Base-by-base conservation (phyloP, 2,888 invertebrate genomes). In the Leptura quadrifasciata region DNA sequence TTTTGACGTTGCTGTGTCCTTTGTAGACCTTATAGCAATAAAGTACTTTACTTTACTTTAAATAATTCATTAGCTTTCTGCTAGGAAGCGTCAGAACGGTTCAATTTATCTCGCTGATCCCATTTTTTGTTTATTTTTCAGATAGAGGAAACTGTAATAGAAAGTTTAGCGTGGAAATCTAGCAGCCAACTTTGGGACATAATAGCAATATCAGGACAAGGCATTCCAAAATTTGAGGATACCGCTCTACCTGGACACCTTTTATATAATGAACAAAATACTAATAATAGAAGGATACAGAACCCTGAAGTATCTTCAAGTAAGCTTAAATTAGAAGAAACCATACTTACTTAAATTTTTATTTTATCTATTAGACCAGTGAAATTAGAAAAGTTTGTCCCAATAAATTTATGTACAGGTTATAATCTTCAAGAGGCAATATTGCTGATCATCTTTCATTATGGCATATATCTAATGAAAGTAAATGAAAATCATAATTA, bases 131-230 rank as follows among this genome's bases (percentile, higher is more conserved):
- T n/a, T n/a, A n/a, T n/a, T 47, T 61, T 86, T 15, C 87, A 96
- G 94, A 95, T 98, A 70, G 99, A 99, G 89, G 99, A 99, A 89
- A 94, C 95, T 85, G 96, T 98, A 72, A 90, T 99, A 72, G 99
- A 99, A 86, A 94, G 94, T 8, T 88, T 97, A 79, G 97, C 96
- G 2, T 99, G 99, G 99, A 92, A 93, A 77, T 92, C 92, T 12
- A 93, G 93, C 74, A 98, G 98, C 84, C 95, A 96, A 0, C 87
- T 99, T 35, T 99, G 99, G 99, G 92, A 93, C 60, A 93, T 93
- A 31, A 93, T 97, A 64, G 90, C 89, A 78, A 90, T 89, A 57
- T 91, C 91, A 24, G 91, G 91, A 1, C 90, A 90, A 57, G 91
- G 91, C n/a, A 91, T 96, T 60, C 96, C 96, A 0, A 92, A 93